Evolutionary conservation across 2,113 vertebrate species (phyloP), one percentile per base, ranked within the genome.

Genomic region (Panthera tigris): DNA sequence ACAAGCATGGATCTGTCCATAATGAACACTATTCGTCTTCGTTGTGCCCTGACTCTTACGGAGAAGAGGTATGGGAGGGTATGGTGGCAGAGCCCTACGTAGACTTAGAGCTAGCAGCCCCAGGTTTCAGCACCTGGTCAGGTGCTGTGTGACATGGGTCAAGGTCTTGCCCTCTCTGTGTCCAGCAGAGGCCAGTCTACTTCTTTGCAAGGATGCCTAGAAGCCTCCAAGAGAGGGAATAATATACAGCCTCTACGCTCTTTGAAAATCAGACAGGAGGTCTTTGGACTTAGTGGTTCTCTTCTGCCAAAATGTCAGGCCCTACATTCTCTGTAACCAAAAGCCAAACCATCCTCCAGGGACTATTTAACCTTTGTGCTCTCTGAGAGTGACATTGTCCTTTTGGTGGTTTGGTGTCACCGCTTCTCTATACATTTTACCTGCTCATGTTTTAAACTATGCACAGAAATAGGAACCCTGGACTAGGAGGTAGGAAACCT

Each of bases 281-380:
- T 97, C 97, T 98, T 97, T 97, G 94, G 97, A 97, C 98, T 97
- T 97, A 91, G 97, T 95, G 96, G 85, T 80, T 95, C 95, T 96
- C 95, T 94, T 96, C 90, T 76, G 89, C 41, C 19, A n/a, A 76
- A 8, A n/a, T 65, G n/a, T 91, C 63, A 15, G 92, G 94, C 89
- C 95, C 94, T 94, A 83, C 74, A 73, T 97, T 97, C 97, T 96
- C 95, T 97, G 92, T 86, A 94, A 95, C 96, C 93, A 94, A 97
- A 97, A 98, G 3, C 7, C 91, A 95, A 95, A 95, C 91, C 93
- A 89, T 94, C 66, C 92, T 95, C 93, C 76, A 91, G 31, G 55
- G 33, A 3, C 39, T 81, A 78, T 96, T 98, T 45, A 9, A 69
- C 12, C 11, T 78, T 52, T 79, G 29, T 52, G 18, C 48, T 21